These are phyloP conservation scores for Archips crataeganus DNA, from an alignment of 2,888 invertebrate genomes.

Conservation along the genomic window DNA sequence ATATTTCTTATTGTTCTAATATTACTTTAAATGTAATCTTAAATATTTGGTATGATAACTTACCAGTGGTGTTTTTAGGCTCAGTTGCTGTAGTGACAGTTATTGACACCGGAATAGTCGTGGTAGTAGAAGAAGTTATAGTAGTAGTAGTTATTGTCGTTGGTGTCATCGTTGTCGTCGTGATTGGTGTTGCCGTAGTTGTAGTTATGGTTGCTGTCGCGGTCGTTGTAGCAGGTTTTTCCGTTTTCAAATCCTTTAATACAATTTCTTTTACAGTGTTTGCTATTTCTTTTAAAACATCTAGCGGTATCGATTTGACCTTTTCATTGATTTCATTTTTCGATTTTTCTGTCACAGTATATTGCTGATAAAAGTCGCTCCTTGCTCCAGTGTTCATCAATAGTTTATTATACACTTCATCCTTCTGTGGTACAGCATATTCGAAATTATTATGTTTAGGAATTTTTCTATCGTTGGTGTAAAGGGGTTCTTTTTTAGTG, in stretches of 20 bases:
- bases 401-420: background rate
- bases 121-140: conserved; percentile 34
- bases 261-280: conserved; percentile 67
- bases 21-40: conserved; percentile 12
- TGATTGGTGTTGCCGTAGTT: conserved; percentile 4
- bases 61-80: conserved; percentile 10
- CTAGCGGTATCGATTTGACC: conserved; percentile 39
- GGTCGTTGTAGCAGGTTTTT: conserved; percentile 43
- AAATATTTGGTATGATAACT: conserved; percentile 4
- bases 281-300: conserved; percentile 64
- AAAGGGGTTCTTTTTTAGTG: background rate
- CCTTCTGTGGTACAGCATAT: background rate
- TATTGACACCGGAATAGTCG: conserved; percentile 12
- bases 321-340: background rate
- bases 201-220: conserved; percentile 10
- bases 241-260: conserved; percentile 61
- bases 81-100: conserved; percentile 31
- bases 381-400: background rate
- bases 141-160: conserved; percentile 10
- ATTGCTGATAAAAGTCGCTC: background rate
- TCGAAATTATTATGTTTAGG: background rate
- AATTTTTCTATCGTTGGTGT: background rate
- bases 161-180: background rate
- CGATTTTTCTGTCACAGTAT: background rate
- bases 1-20: conserved; percentile 21